Base-by-base conservation (phyloP, 2,888 invertebrate species). In the Euzetes globulus region DNA sequence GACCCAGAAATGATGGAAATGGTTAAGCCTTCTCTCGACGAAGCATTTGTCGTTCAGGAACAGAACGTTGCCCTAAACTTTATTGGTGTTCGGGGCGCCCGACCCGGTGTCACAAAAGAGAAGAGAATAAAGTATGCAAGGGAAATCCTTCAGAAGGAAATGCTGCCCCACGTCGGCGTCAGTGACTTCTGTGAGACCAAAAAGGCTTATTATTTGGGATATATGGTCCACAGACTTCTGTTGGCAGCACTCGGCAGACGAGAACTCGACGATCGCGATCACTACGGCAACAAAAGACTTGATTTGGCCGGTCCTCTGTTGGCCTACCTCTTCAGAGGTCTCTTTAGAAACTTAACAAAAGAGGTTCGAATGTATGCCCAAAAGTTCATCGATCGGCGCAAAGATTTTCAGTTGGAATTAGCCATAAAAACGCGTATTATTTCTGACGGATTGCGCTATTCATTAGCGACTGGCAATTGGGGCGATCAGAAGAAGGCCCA, bases 1-100 rank as follows among this genome's bases (percentile, higher is more conserved):
- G 99, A 99, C 84, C 98, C 96, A 9, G 99, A 99, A 86, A 98
- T 99, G 97, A 99, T 99, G 98, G 99, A 99, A 87, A 98, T 99
- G 97, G 97, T 96, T 0, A 99, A 99, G 83, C 99, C 99, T 0
- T 98, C 98, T 0, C 85, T 99, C 75, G 99, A 99, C 84, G 99
- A 99, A 85, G 99, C 99, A 60, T 99, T 99, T 84, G 98, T 98
- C 0, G 95, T 99, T 79, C 98, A 99, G 84, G 99, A 99, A 82
- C 99, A 99, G 83, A 96, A 92, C 85, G 96, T 99, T 4, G 99
- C 99, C 0, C 85, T 99, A 22, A 99, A 97, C 84, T 99, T 99
- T 80, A 99, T 99, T 81, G 99, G 99, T 78, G 90, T 96, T 13
- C 89, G 99, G 83, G 98, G 99, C 79, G 97, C 97, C 33, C 87